These are phyloP conservation scores for Enteromius treurensis DNA, from an alignment of 2,797 vertebrate species.

Conservation along the genomic window DNA sequence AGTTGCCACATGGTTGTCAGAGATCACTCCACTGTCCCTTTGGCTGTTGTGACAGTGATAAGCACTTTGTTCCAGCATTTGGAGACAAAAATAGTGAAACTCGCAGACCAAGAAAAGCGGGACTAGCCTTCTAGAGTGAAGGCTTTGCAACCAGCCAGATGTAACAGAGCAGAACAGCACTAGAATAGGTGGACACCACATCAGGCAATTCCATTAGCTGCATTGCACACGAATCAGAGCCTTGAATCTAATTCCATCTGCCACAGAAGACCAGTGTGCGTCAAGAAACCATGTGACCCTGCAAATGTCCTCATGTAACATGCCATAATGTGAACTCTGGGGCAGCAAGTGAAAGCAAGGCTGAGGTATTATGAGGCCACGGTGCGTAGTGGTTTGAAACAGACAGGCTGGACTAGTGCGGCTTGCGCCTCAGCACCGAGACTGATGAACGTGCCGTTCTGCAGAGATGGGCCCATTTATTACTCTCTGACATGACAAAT, in stretches of 20 bases:
- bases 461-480: constrained; percentile 61
- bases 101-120: constrained; percentile 16
- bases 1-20: background rate
- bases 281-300: constrained; percentile 18
- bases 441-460: constrained; percentile 63
- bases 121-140: constrained; percentile 2
- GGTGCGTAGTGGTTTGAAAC: constrained; percentile 21
- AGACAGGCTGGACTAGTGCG: constrained; percentile 39
- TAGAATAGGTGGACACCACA: constrained; percentile 18
- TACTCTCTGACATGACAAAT: constrained; percentile 66
- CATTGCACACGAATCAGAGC: constrained; percentile 19
- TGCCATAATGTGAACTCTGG: constrained; percentile 14
- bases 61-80: constrained; percentile 42
- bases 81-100: constrained; percentile 36
- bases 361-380: constrained; percentile 30
- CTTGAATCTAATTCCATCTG: constrained; percentile 34
- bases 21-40: background rate
- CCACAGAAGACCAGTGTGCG: constrained; percentile 18
- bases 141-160: constrained; percentile 25
- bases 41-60: constrained; percentile 27
- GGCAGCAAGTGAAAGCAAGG: background rate
- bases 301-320: constrained; percentile 24
- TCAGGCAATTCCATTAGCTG: constrained; percentile 31
- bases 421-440: background rate
- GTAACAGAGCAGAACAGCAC: constrained; percentile 28